These are phyloP conservation scores for Aramus guarauna DNA, from an alignment of 2,113 vertebrate genomes.

Conservation along the genomic window DNA sequence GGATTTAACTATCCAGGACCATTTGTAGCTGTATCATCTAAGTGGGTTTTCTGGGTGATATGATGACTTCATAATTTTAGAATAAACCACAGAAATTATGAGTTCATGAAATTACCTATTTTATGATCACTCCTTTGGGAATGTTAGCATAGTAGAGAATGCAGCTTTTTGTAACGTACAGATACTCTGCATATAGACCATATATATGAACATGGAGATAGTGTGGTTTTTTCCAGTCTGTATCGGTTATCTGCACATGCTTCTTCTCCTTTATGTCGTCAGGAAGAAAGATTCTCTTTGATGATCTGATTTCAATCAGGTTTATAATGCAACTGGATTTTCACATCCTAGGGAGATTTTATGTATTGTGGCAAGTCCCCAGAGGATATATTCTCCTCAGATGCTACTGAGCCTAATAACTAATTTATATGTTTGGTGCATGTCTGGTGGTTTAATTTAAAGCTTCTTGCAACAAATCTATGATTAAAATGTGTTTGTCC, in stretches of 20 bases:
- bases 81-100: neutral
- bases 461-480: neutral
- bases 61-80: neutral
- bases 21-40: neutral
- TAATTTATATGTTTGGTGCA: neutral
- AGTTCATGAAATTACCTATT: neutral
- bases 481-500: neutral
- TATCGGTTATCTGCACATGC: neutral
- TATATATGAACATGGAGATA: neutral
- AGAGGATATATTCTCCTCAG: neutral
- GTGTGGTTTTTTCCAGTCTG: neutral
- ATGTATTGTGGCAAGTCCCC: neutral
- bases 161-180: neutral
- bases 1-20: neutral
- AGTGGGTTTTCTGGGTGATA: neutral
- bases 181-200: neutral
- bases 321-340: neutral
- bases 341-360: neutral
- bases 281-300: neutral
- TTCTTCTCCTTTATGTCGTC: neutral
- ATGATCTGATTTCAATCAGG: neutral
- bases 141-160: neutral
- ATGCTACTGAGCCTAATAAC: neutral
- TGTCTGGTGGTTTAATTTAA: neutral
- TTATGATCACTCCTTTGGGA: neutral